phyloP scores from a whole-genome alignment of 2,113 vertebrate genomes.

The Gasterosteus nipponicus region DNA sequence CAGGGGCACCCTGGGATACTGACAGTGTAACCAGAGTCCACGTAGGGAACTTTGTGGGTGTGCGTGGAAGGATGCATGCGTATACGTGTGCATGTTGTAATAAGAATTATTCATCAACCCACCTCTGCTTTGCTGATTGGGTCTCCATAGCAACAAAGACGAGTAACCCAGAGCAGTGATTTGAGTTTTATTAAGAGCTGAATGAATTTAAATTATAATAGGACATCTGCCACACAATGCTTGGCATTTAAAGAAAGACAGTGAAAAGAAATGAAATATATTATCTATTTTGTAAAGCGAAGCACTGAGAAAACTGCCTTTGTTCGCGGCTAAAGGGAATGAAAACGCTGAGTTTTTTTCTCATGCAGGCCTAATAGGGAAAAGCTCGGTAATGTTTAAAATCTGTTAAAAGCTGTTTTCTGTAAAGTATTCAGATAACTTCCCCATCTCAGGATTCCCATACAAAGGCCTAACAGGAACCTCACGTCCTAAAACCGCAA shows the following conservation, averaged over 20 bases:
- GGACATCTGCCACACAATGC: slow-evolving; percentile 52
- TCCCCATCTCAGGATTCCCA: slow-evolving; percentile 19
- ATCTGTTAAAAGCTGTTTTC: slow-evolving; percentile 31
- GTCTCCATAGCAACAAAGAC: slow-evolving; percentile 67
- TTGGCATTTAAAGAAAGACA: slow-evolving; percentile 22
- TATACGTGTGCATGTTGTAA: slow-evolving; percentile 12
- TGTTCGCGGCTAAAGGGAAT: not conserved
- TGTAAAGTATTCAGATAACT: slow-evolving; percentile 11
- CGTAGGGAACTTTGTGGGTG: slow-evolving; percentile 47
- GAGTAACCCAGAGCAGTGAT: slow-evolving; percentile 16
- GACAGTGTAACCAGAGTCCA: slow-evolving; percentile 69
- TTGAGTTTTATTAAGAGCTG: slow-evolving; percentile 34
- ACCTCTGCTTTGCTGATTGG: slow-evolving; percentile 66
- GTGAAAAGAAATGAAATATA: not conserved
- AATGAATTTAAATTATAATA: slow-evolving; percentile 51
- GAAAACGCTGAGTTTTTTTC: slow-evolving; percentile 5
- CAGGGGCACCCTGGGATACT: slow-evolving; percentile 74
- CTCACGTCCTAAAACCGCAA: slow-evolving; percentile 38
- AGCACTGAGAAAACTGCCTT: not conserved
- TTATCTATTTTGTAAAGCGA: slow-evolving; percentile 5
- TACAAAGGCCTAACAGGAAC: not conserved
- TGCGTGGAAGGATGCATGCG: not conserved
- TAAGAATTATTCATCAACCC: slow-evolving; percentile 67
- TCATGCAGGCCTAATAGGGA: slow-evolving; percentile 26
- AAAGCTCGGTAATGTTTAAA: slow-evolving; percentile 27